These are phyloP conservation scores for Latrodectus hesperus DNA, from an alignment of 2,888 invertebrate genomes.

Conservation along the genomic window DNA sequence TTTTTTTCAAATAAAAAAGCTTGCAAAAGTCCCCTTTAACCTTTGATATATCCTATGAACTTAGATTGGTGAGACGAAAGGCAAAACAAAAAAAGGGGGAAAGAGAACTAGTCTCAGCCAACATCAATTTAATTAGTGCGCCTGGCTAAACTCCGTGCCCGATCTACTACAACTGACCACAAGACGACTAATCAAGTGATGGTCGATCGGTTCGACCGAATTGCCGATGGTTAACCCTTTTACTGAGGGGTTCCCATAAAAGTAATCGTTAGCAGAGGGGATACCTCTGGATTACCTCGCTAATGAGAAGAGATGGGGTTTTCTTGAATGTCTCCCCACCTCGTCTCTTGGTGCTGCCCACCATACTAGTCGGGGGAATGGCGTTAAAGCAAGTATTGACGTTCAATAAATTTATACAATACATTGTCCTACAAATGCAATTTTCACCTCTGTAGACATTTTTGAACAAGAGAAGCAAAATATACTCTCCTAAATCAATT, in stretches of 20 bases:
- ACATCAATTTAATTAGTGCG: constrained; percentile 25
- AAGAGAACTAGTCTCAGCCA: background rate
- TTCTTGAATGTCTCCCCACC: background rate
- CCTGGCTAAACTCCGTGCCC: background rate
- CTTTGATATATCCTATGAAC: background rate
- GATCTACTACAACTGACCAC: constrained; percentile 8
- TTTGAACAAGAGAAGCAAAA: background rate
- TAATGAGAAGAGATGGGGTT: constrained; percentile 14
- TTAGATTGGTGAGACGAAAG: no score
- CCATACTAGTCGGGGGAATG: background rate
- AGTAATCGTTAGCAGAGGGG: constrained; percentile 6
- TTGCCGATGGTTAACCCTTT: constrained; percentile 10
- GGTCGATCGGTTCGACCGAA: background rate
- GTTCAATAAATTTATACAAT: background rate
- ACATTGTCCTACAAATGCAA: background rate
- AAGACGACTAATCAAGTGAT: constrained; percentile 15
- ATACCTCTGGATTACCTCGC: constrained; percentile 12
- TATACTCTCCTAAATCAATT: no score
- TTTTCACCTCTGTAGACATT: background rate
- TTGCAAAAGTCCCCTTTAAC: background rate
- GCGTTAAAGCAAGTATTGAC: background rate
- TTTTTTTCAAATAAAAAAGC: no score
- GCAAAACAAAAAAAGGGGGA: background rate
- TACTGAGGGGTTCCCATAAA: background rate
- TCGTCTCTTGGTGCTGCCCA: background rate